phyloP scores from a whole-genome alignment of 1,140 invertebrate species.

The Pteromalus puparum region DNA sequence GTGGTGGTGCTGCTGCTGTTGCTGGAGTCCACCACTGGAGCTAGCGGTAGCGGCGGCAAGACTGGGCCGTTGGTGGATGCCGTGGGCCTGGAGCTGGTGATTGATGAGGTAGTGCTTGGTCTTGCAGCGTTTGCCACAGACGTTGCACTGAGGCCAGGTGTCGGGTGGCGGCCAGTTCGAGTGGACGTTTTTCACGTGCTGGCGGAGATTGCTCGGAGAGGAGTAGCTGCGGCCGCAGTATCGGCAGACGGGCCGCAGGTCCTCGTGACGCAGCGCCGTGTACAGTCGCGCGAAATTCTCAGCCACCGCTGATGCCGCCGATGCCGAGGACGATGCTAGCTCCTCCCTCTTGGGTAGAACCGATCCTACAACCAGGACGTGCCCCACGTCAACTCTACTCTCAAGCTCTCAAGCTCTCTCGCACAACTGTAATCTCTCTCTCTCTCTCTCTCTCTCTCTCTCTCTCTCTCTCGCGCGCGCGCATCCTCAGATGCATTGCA shows the following conservation, averaged over 20 bases:
- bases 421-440: constrained; percentile 38
- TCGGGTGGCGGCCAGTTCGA: constrained; percentile 81
- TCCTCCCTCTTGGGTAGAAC: constrained; percentile 73
- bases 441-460: constrained; percentile 34
- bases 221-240: constrained; percentile 83
- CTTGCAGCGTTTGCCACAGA: constrained; percentile 85
- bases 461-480: too few relatives aligned
- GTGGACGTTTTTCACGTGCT: constrained; percentile 85
- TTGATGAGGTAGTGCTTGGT: constrained; percentile 87
- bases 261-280: constrained; percentile 69
- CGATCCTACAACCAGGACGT: constrained; percentile 76
- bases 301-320: background rate
- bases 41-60: too few relatives aligned
- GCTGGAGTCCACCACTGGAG: too few relatives aligned
- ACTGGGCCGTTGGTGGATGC: constrained; percentile 78
- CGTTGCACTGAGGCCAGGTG: constrained; percentile 82
- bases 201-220: constrained; percentile 82
- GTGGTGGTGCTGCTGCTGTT: constrained; percentile 61
- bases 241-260: constrained; percentile 78
- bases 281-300: constrained; percentile 73
- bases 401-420: constrained; percentile 33
- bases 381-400: constrained; percentile 57
- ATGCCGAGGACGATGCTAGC: background rate
- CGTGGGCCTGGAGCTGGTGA: constrained; percentile 84
- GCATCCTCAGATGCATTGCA: constrained; percentile 49